Evolutionary conservation across 2,113 vertebrate species (phyloP), one percentile per base, ranked within the genome.

Genomic region (Trichechus manatus): DNA sequence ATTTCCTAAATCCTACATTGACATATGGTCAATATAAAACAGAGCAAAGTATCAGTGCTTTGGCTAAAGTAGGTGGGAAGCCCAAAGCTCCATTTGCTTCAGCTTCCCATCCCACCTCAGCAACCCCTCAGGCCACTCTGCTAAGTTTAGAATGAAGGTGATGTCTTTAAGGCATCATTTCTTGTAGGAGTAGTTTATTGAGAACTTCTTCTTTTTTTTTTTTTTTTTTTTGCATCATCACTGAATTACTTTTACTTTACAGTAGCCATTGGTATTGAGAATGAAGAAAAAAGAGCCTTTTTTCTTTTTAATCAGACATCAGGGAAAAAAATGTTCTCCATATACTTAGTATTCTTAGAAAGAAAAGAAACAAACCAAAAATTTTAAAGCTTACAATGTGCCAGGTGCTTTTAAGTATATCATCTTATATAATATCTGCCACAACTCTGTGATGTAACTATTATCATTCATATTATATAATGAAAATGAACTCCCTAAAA

Each of bases 361-460:
- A 78, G 20, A 96, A 89, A 91, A 42, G 70, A 79, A 85, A 78
- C 15, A 96, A 89, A 91, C 27, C 2, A 23, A 59, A 92, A 81
- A 39, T 36, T 31, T 27, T 86, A 75, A 93, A 47, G 0, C 27
- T 89, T 93, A 74, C 13, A 74, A 44, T 89, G 50, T 83, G 19
- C 9, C 44, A 74, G 3, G 22, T 64, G 56, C 53, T 92, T 92
- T 87, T 31, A 93, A 90, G 56, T 75, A 87, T 63, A 85, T 79
- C 75, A 36, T 53, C 25, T 47, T 33, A 36, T 19, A 53, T 78
- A 44, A 50, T 53, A 23, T 84, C 44, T 93, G 68, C 72, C 78
- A 39, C 17, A 86, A 59, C 27, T 91, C 29, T 88, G 23, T 95
- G 33, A 59, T 68, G 33, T 81, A 44, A 77, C 22, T 31, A 14